Percentiles rank a stretch among this genome's conserved stretches.
phyloP scores from a whole-genome alignment of 2,797 vertebrate genomes.

The Eulemur albifrons region DNA sequence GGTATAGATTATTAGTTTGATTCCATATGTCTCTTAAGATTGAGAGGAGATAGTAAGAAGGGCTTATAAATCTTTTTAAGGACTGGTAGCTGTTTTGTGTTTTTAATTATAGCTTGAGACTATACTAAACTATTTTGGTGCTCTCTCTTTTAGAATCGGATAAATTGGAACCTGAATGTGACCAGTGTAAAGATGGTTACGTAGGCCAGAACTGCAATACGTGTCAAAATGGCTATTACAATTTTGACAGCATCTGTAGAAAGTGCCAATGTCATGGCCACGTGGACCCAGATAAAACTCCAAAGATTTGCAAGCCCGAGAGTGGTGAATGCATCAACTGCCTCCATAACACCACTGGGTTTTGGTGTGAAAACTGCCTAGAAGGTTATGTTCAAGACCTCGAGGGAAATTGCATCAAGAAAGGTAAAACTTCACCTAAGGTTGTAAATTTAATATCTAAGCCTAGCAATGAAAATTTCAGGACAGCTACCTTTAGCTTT shows the following conservation, averaged over 20 bases:
- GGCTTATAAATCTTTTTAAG: not conserved
- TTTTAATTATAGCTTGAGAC: not conserved
- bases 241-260: constrained; percentile 87
- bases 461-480: constrained; percentile 39
- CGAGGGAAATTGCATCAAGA: constrained; percentile 87
- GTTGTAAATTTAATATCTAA: constrained; percentile 42
- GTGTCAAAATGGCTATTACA: constrained; percentile 90
- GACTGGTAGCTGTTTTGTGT: not conserved
- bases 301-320: constrained; percentile 88
- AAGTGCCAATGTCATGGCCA: constrained; percentile 92
- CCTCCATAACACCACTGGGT: constrained; percentile 89
- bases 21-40: not conserved
- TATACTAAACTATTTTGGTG: constrained; percentile 9
- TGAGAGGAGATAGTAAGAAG: not conserved
- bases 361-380: constrained; percentile 89
- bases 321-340: constrained; percentile 91
- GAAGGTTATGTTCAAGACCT: constrained; percentile 86
- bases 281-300: constrained; percentile 84
- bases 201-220: constrained; percentile 86
- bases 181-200: constrained; percentile 88
- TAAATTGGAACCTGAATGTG: constrained; percentile 84
- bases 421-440: constrained; percentile 83
- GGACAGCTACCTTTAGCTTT: constrained; percentile 53
- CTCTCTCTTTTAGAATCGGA: constrained; percentile 83
- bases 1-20: not conserved